These are phyloP conservation scores for Ganaspis sp. DNA, from an alignment of 1,140 invertebrate species.

Conservation along the genomic window DNA sequence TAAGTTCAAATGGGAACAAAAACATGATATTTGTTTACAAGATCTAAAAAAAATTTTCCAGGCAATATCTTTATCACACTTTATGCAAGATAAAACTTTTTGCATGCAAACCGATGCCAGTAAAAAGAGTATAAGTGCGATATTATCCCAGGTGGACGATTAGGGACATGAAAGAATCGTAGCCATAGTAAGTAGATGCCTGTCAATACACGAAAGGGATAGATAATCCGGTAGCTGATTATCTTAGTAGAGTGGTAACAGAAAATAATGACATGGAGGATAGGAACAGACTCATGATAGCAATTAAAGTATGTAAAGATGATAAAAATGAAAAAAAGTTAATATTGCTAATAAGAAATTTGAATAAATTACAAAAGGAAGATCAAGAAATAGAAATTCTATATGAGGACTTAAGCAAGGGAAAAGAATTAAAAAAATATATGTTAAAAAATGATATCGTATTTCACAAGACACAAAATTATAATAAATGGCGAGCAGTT, in stretches of 20 bases:
- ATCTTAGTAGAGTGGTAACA: conserved; percentile 44
- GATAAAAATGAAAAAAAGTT: background rate
- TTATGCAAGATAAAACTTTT: conserved; percentile 47
- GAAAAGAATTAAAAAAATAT: conserved; percentile 7
- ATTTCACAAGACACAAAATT: conserved; percentile 10
- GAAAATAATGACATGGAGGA: background rate
- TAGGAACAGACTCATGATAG: background rate
- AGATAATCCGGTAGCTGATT: conserved; percentile 63
- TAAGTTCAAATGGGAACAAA: background rate
- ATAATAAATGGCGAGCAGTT: background rate
- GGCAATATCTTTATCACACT: conserved; percentile 41
- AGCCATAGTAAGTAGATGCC: conserved; percentile 64
- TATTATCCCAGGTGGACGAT: conserved; percentile 35
- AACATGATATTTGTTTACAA: background rate
- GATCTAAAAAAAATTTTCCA: conserved; percentile 32
- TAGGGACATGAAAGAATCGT: conserved; percentile 53
- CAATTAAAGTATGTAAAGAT: background rate
- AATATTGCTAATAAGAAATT: background rate
- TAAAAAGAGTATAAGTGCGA: conserved; percentile 32
- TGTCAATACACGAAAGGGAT: conserved; percentile 70
- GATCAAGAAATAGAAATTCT: background rate
- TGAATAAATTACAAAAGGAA: background rate
- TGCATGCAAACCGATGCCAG: background rate
- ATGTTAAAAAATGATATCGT: background rate
- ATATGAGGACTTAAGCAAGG: background rate